phyloP scores from a whole-genome alignment of 2,797 vertebrate species.

The Cephalopachus bancanus region DNA sequence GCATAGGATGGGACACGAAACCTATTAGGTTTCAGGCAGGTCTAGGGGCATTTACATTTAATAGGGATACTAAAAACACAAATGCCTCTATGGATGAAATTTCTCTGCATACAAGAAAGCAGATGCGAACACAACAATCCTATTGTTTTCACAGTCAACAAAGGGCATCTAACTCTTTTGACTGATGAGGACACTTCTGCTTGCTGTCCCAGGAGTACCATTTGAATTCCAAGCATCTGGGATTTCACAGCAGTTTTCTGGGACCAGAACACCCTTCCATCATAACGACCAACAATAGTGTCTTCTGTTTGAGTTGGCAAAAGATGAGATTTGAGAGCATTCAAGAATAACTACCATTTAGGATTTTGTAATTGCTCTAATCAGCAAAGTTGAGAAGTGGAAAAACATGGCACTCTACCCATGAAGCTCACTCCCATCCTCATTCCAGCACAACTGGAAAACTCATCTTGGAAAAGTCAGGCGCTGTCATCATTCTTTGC shows the following conservation, averaged over 20 bases:
- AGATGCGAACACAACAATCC: not conserved
- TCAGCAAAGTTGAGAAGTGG: not conserved
- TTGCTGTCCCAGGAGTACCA: not conserved
- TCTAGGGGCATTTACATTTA: not conserved
- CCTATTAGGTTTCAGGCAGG: not conserved
- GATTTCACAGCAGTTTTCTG: not conserved
- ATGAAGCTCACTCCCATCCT: not conserved
- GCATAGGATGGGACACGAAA: not conserved
- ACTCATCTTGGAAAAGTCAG: slow-evolving; percentile 63
- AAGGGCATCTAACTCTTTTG: not conserved
- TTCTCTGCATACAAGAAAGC: not conserved
- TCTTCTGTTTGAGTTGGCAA: not conserved
- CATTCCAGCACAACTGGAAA: slow-evolving; percentile 52
- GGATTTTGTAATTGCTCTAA: not conserved
- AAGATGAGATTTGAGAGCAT: not conserved
- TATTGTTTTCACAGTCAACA: not conserved
- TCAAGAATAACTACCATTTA: not conserved
- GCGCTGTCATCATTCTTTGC: slow-evolving; percentile 47
- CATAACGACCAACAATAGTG: not conserved
- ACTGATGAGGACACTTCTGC: not conserved
- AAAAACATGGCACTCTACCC: not conserved
- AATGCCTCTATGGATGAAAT: not conserved
- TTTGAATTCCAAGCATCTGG: not conserved
- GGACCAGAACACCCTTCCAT: not conserved
- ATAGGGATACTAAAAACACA: not conserved